Evolutionary conservation across 1,140 invertebrate genomes (phyloP).

Genomic region (Heliconius congener): DNA sequence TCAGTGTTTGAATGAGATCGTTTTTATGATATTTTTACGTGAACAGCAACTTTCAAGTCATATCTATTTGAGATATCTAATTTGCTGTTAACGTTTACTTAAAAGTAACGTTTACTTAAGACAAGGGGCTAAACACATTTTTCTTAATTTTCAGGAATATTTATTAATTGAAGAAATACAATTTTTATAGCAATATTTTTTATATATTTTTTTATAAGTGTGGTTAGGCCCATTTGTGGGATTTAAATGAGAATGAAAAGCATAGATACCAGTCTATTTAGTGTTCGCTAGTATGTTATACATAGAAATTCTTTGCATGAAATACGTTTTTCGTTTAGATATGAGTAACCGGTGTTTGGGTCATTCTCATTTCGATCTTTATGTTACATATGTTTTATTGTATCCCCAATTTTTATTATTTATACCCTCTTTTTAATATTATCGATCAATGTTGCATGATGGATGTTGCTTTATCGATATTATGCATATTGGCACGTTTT

Average conservation of each 20-base stretch:
- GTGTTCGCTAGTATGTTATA: constrained; percentile 24
- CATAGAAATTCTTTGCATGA: constrained; percentile 42
- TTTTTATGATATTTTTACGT: not conserved
- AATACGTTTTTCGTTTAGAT: constrained; percentile 31
- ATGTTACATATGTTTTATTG: constrained; percentile 49
- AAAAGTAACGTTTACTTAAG: not conserved
- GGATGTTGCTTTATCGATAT: constrained; percentile 67
- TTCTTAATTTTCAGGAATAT: constrained; percentile 18
- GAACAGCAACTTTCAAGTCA: constrained; percentile 2
- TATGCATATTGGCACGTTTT: constrained; percentile 70
- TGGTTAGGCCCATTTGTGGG: constrained; percentile 58
- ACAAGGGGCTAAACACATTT: constrained; percentile 51
- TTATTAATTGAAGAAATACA: not conserved
- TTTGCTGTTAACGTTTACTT: constrained; percentile 7
- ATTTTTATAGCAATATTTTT: constrained; percentile 11
- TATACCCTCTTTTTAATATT: constrained; percentile 46
- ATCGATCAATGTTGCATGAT: constrained; percentile 73
- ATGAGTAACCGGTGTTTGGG: constrained; percentile 52
- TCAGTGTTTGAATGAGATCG: constrained; percentile 22
- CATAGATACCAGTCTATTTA: constrained; percentile 21
- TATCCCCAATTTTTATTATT: constrained; percentile 47
- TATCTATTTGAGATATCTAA: not conserved
- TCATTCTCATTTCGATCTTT: constrained; percentile 78
- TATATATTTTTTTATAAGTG: constrained; percentile 39
- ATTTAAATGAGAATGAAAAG: constrained; percentile 78